Evolutionary conservation across 2,888 invertebrate genomes (phyloP), one percentile per base, ranked within the genome.

Genomic region (Psylliodes chrysocephalus): DNA sequence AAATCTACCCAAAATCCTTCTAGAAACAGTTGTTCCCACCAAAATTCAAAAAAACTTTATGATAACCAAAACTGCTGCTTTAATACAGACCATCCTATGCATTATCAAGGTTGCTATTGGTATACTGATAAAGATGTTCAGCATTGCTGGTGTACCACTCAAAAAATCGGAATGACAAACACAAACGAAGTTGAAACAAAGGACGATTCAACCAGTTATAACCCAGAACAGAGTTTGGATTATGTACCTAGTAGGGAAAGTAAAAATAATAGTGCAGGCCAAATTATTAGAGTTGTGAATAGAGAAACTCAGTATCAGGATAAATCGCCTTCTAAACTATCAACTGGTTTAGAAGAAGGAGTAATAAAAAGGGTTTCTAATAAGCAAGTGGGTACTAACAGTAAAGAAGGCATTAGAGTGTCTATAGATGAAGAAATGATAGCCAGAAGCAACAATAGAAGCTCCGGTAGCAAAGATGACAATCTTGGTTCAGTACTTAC

Each of bases 311-410:
- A 46, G 14, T 22, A 22, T 12, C 4, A 14, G 2, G 49, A 49
- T 15, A 14, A n/a, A 6, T 14, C 22, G 12, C 22, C n/a, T 46
- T 1, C 18, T 14, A 17, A 6, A 1, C 25, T 12, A 28, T 28
- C 42, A 2, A 2, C 1, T 18, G 18, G 10, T 1, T 1, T 17
- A 18, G 18, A 42, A 42, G 1, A 17, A 18, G 1, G 7, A 8
- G 3, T 42, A 17, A 42, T 42, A 12, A 49, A 28, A 28, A 30
- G 15, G 7, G 4, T 49, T 6, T 25, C 25, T 1, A 49, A 28
- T 49, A 49, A 49, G 10, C 49, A 49, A 49, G 49, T 49, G 0
- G 30, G 19, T 49, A 49, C 49, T 6, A 49, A n/a, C 4, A 28
- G 28, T 49, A 44, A 22, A 22, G n/a, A n/a, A n/a, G n/a, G n/a